Evolutionary conservation across 2,113 vertebrate genomes (phyloP).

Genomic region (Campylomormyrus tamandua): DNA sequence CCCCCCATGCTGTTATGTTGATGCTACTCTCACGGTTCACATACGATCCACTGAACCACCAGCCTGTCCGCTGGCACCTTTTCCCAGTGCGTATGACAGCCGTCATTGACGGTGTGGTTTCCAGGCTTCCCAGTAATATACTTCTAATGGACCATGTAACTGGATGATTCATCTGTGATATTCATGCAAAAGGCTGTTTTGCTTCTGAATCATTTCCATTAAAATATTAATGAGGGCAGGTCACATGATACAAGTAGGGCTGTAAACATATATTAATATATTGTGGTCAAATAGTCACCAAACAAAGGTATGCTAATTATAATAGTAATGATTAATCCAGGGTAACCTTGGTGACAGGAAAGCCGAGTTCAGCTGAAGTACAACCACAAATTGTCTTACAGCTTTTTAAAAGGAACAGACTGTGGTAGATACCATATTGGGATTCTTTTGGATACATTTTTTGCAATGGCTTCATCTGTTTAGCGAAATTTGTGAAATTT

Average conservation of each 20-base stretch:
- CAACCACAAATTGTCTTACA: background rate
- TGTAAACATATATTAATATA: background rate
- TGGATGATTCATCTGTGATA: background rate
- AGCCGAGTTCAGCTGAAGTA: too few species aligned
- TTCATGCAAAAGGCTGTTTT: background rate
- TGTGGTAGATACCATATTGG: background rate
- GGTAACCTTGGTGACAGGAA: background rate
- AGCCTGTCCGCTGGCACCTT: too few species aligned
- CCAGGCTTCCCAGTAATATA: background rate
- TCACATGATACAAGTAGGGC: background rate
- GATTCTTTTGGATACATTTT: background rate
- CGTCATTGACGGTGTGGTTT: background rate
- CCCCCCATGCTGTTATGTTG: background rate
- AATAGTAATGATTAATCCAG: background rate
- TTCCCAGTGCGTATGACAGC: background rate
- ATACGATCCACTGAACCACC: background rate
- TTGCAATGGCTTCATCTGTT: background rate
- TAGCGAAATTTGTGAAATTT: background rate
- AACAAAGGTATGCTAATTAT: background rate
- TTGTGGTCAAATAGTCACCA: background rate
- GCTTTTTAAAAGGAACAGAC: background rate
- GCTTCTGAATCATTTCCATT: background rate
- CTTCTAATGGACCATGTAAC: background rate
- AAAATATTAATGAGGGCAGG: background rate
- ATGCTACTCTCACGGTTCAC: background rate